Evolutionary conservation across 2,888 invertebrate species (phyloP), one percentile per base, ranked within the genome.

Genomic region (Choristoneura rosaceana): DNA sequence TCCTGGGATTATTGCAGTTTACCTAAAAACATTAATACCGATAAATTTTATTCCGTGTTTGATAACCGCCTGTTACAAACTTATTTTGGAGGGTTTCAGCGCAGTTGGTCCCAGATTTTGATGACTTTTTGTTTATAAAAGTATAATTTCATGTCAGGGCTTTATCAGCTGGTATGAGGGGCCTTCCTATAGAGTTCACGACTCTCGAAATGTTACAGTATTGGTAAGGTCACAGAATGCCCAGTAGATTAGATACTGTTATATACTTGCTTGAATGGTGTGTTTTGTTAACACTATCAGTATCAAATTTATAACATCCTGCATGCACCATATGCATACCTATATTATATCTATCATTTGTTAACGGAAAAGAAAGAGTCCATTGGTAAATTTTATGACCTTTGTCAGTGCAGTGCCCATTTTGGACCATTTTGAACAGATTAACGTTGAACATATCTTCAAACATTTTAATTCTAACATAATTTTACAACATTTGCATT

Each of bases 181-280:
- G 88, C 79, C 89, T 93, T 63, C 93, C 93, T 74, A 84, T 91
- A 86, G 93, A 93, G 86, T 89, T 90, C 88, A 87, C 85, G 58
- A 83, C 90, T 76, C 77, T 80, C 75, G 88, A 93, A 88, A 87
- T 93, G 88, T 79, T 93, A 74, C 83, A 87, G 66, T 91, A 87
- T 84, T 94, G 93, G 93, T 94, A 93, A 80, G 92, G 69, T 59
- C 91, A 81, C 77, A 50, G 38, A 33, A 50, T 64, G 58, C 45
- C 70, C 14, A 12, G 17, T 55, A 67, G 67, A 63, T 62, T 52
- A 69, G 68, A 64, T 64, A 55, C 34, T 61, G 62, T 50, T 61
- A 14, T 66, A 38, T 62, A 45, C 25, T 45, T 17, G 17, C 25
- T 63, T 58, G 67, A 58, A 66, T 71, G 66, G 58, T 63, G 67